A percentile compares a stretch with the other conserved stretches of the same genome.
Conservation (phyloP, 1,140 invertebrate genomes). For the Caenorhabditis latens region DNA sequence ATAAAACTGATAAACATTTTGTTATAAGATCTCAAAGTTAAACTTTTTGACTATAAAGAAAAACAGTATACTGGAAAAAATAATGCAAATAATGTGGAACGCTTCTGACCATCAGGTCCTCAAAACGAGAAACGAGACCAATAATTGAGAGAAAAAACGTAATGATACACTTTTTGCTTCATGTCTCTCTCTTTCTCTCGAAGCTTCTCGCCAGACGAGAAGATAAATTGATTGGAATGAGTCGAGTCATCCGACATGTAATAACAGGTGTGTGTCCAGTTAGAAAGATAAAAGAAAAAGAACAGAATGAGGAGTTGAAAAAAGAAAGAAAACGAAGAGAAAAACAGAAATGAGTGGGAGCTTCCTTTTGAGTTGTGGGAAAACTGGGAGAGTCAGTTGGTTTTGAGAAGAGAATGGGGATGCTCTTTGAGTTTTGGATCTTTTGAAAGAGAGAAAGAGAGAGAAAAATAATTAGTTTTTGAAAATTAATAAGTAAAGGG, state of each 20-base stretch:
- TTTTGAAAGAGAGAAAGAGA: neutral
- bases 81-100: no score
- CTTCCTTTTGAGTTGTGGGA: neutral
- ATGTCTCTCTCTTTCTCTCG: neutral
- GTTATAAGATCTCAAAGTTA: no score
- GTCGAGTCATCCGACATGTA: constrained; percentile 39
- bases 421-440: constrained; percentile 43
- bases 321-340: neutral
- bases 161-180: neutral
- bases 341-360: constrained; percentile 32
- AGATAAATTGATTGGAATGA: constrained; percentile 51
- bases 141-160: constrained; percentile 1
- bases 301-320: constrained; percentile 18
- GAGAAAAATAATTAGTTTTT: neutral
- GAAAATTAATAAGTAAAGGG: no score
- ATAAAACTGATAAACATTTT: no score
- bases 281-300: neutral
- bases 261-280: constrained; percentile 48
- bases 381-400: constrained; percentile 22
- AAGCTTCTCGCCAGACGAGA: constrained; percentile 1
- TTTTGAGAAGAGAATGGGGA: neutral
- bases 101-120: neutral
- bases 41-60: no score
- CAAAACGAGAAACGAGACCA: neutral
- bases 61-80: no score